A percentile compares a stretch with the other conserved stretches of the same genome.
phyloP scores from a whole-genome alignment of 2,113 vertebrate genomes.

The Platysteira castanea region DNA sequence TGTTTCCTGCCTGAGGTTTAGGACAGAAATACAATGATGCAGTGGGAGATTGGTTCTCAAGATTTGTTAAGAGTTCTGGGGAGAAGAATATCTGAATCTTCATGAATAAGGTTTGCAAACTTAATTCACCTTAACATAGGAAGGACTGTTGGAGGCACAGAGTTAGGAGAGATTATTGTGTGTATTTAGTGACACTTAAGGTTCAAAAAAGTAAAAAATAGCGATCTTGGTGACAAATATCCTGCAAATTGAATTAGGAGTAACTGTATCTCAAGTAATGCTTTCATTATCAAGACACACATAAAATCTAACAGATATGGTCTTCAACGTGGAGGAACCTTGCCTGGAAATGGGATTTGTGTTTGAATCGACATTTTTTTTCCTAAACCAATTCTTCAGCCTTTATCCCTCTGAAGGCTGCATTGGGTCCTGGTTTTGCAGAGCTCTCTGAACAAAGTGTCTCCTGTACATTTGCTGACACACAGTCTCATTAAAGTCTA shows the following conservation, averaged over 20 bases:
- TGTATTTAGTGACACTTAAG: neutral
- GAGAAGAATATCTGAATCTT: neutral
- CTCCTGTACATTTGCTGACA: neutral
- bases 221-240: neutral
- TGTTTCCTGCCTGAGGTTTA: neutral
- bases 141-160: neutral
- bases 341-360: neutral
- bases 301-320: neutral
- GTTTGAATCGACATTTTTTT: neutral
- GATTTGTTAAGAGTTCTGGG: neutral
- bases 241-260: neutral
- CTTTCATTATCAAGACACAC: neutral
- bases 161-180: accelerated
- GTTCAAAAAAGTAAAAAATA: neutral
- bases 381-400: neutral
- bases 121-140: neutral
- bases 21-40: neutral
- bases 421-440: neutral
- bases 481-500: neutral
- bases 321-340: neutral
- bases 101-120: neutral
- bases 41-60: neutral
- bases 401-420: neutral
- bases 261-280: neutral
- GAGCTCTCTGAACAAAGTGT: neutral